Percentiles rank a stretch among this genome's conserved stretches.
These are phyloP conservation scores for Artemia sinica DNA, from an alignment of 2,888 invertebrate species.

Conservation along the genomic window DNA sequence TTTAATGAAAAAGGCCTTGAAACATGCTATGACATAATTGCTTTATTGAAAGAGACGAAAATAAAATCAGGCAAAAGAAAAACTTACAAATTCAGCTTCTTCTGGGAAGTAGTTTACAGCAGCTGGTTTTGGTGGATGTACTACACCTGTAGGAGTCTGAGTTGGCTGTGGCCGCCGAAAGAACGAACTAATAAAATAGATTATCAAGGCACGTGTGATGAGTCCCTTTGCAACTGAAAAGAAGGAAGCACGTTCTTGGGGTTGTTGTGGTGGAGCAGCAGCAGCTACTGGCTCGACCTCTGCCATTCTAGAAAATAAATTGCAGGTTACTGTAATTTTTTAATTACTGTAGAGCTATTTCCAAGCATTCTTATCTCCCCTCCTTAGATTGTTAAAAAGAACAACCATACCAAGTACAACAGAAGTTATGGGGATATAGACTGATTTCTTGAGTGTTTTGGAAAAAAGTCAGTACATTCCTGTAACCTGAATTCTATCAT, in stretches of 20 bases:
- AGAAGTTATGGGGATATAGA: no score
- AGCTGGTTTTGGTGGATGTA: constrained; percentile 33
- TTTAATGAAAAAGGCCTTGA: no score
- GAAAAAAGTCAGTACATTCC: no score
- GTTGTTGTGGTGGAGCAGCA: constrained; percentile 21
- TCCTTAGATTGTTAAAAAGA: no score
- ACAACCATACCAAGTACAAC: no score
- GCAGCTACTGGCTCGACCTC: constrained; percentile 16
- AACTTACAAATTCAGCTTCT: constrained; percentile 49
- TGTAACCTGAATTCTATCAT: no score
- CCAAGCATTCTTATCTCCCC: no score
- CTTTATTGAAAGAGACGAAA: no score
- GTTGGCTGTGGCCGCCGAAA: constrained; percentile 48
- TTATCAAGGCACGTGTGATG: constrained; percentile 67
- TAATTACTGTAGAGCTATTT: not conserved
- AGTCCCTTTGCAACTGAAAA: constrained; percentile 68
- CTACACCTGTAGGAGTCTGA: constrained; percentile 29
- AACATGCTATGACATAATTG: no score
- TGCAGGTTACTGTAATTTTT: not conserved
- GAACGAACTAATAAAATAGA: constrained; percentile 80
- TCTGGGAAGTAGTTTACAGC: constrained; percentile 62
- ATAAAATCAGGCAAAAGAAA: not conserved
- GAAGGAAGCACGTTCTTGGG: constrained; percentile 43
- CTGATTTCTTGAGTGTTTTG: no score
- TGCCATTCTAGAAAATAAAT: not conserved